These are phyloP conservation scores for Eulemur coronatus DNA, from an alignment of 2,797 vertebrate genomes.

Conservation along the genomic window DNA sequence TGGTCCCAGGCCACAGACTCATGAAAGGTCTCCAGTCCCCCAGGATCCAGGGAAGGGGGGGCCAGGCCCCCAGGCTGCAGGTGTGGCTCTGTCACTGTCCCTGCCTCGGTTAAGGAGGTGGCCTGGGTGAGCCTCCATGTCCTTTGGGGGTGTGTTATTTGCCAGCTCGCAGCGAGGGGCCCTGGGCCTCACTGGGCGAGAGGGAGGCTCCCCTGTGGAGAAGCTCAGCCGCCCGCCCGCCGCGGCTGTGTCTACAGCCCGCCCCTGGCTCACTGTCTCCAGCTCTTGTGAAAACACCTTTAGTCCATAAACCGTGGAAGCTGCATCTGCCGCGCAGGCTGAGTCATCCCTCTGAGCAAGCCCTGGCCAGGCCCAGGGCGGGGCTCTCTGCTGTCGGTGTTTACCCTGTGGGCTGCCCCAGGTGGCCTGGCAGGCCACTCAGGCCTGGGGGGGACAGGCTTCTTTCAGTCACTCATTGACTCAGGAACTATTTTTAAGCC, in stretches of 20 bases:
- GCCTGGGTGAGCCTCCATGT: not conserved
- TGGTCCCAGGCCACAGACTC: not conserved
- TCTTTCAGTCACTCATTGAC: not conserved
- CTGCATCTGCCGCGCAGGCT: not conserved
- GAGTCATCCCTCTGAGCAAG: constrained; percentile 51
- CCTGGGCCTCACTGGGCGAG: not conserved
- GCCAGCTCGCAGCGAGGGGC: not conserved
- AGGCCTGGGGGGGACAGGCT: not conserved
- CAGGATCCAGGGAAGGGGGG: not conserved
- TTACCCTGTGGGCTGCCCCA: not conserved
- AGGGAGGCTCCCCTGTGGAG: not conserved
- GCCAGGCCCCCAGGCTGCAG: not conserved
- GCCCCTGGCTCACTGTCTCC: not conserved
- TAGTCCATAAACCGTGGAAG: not conserved
- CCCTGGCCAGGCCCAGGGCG: not conserved
- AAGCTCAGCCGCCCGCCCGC: not conserved
- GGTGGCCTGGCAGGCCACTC: not conserved
- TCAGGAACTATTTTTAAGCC: not conserved
- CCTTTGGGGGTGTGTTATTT: not conserved
- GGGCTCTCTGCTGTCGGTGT: not conserved
- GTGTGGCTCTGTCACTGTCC: not conserved
- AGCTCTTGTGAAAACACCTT: constrained; percentile 55
- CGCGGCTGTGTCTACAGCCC: not conserved
- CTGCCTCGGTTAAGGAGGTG: not conserved
- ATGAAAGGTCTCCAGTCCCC: not conserved